Evolutionary conservation across 2,888 invertebrate genomes (phyloP).

Genomic region (Orthosia gothica): DNA sequence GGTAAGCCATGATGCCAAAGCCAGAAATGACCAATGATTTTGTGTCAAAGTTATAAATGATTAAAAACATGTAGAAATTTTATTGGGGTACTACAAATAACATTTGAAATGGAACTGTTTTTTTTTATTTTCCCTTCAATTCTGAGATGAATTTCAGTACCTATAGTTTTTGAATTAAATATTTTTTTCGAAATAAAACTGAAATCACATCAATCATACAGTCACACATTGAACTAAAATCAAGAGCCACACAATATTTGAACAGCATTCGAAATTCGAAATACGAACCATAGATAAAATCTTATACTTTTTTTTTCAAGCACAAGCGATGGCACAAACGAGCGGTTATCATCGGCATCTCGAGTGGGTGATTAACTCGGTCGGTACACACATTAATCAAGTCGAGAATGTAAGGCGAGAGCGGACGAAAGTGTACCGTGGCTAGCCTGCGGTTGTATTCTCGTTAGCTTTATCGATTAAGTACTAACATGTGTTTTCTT

Average conservation of each 20-base stretch:
- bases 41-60: not conserved
- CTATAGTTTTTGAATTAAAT: not conserved
- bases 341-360: constrained; percentile 78
- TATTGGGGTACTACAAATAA: not conserved
- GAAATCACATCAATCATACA: not conserved
- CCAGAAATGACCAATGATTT: not conserved
- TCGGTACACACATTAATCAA: constrained; percentile 89
- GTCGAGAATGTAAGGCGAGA: constrained; percentile 89
- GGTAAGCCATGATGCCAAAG: no score
- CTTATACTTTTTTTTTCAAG: constrained; percentile 62
- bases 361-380: constrained; percentile 87
- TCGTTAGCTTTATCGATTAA: constrained; percentile 52
- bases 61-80: not conserved
- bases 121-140: not conserved
- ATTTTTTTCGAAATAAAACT: constrained; percentile 1
- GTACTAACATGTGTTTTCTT: constrained; percentile 27
- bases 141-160: no score
- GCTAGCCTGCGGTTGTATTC: constrained; percentile 71
- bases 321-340: constrained; percentile 68
- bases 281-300: constrained; percentile 57
- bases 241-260: constrained; percentile 44
- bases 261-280: constrained; percentile 24
- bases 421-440: constrained; percentile 83
- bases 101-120: not conserved
- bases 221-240: not conserved